Evolutionary conservation across 2,888 invertebrate species (phyloP).

Genomic region (Lasioglossum vierecki): DNA sequence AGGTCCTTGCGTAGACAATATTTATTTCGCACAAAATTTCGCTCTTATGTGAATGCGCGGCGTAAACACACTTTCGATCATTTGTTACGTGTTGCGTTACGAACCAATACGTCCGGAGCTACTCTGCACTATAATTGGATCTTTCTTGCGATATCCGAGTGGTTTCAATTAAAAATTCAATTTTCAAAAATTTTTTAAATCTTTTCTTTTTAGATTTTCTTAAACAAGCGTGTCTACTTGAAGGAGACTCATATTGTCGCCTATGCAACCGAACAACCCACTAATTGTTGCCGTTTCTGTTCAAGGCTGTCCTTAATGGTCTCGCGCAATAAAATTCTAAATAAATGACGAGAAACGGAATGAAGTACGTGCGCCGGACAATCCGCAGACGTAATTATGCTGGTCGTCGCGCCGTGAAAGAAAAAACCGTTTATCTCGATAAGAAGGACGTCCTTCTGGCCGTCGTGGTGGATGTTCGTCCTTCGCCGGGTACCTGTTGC

Average conservation of each 20-base stretch:
- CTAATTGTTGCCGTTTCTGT: background rate
- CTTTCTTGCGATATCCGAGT: background rate
- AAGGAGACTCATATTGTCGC: background rate
- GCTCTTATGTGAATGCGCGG: background rate
- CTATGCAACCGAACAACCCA: background rate
- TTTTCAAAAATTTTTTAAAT: too few species aligned
- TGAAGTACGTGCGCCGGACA: slow-evolving; percentile 25
- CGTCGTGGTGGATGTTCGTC: slow-evolving; percentile 20
- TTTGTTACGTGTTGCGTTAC: background rate
- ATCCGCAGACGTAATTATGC: slow-evolving; percentile 31
- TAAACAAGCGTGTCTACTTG: background rate
- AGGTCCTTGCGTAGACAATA: too few species aligned
- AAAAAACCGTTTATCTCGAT: slow-evolving; percentile 23
- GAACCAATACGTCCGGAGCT: background rate
- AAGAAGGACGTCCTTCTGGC: slow-evolving; percentile 31
- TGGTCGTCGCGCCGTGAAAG: slow-evolving; percentile 19
- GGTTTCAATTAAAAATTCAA: background rate
- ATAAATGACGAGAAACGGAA: slow-evolving; percentile 12
- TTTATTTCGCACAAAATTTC: background rate
- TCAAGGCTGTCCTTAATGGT: background rate
- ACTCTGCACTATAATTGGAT: background rate
- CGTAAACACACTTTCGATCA: background rate
- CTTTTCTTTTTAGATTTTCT: too few species aligned
- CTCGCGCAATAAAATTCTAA: background rate
- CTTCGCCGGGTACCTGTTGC: slow-evolving; percentile 34